Evolutionary conservation across 2,113 vertebrate genomes (phyloP).

Genomic region (Tachycineta bicolor): DNA sequence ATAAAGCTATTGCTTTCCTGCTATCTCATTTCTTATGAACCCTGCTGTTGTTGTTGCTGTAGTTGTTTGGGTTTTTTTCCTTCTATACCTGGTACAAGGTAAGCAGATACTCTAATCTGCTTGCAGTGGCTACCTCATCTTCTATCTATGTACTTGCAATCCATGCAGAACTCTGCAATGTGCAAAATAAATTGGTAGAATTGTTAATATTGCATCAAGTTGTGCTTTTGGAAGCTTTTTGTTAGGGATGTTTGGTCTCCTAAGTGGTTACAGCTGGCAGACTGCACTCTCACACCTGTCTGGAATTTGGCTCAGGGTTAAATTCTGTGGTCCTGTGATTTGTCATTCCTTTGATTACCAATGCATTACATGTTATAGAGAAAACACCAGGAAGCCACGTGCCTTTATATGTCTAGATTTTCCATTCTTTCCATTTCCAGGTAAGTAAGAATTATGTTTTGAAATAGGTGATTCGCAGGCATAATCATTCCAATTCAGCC

Average conservation of each 20-base stretch:
- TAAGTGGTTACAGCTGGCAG: background rate
- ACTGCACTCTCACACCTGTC: background rate
- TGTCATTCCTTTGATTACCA: background rate
- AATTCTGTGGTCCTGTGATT: background rate
- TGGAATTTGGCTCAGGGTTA: background rate
- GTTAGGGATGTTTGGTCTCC: background rate
- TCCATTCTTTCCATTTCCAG: slow-evolving; percentile 24
- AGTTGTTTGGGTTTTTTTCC: background rate
- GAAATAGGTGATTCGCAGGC: slow-evolving; percentile 12
- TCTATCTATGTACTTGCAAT: background rate
- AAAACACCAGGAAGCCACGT: background rate
- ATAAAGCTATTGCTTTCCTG: background rate
- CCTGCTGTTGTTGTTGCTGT: background rate
- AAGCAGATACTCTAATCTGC: background rate
- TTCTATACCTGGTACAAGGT: background rate
- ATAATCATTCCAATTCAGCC: background rate
- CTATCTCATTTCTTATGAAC: background rate
- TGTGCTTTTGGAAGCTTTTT: background rate
- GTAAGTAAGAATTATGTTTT: slow-evolving; percentile 19
- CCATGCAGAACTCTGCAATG: background rate
- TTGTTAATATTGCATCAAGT: background rate
- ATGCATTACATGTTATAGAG: background rate
- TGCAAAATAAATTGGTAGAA: background rate
- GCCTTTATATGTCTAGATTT: background rate
- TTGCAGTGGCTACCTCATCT: background rate